phyloP scores from a whole-genome alignment of 2,888 invertebrate genomes.

The Pachymerium ferrugineum region DNA sequence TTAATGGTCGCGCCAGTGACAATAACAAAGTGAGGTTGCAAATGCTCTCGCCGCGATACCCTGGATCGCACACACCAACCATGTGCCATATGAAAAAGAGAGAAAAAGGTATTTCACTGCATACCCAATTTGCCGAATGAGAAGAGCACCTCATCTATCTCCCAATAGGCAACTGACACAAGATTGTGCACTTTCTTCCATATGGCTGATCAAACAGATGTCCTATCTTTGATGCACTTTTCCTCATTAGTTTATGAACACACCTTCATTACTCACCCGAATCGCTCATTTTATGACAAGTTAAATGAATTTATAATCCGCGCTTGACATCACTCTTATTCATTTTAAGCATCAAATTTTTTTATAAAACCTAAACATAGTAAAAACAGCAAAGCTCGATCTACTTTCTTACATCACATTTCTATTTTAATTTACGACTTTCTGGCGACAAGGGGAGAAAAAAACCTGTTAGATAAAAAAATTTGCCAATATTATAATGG shows the following conservation, averaged over 20 bases:
- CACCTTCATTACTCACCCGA: constrained; percentile 20
- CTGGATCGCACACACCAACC: constrained; percentile 31
- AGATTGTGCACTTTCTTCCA: constrained; percentile 27
- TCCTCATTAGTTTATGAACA: constrained; percentile 16
- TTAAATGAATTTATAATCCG: constrained; percentile 5
- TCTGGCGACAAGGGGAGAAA: too few species aligned
- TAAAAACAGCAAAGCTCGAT: too few species aligned
- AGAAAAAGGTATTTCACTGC: constrained; percentile 33
- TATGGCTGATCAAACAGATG: constrained; percentile 27
- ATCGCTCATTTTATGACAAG: constrained; percentile 1
- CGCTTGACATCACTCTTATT: not conserved
- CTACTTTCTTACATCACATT: too few species aligned
- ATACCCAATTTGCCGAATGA: constrained; percentile 34
- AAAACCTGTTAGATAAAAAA: too few species aligned
- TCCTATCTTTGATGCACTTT: constrained; percentile 14
- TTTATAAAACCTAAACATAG: too few species aligned
- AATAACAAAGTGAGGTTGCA: constrained; percentile 34
- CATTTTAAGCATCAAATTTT: too few species aligned
- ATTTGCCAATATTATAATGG: not conserved
- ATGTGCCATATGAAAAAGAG: constrained; percentile 16
- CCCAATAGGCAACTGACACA: constrained; percentile 21
- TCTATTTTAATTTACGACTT: too few species aligned
- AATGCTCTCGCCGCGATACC: constrained; percentile 31
- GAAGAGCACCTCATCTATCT: constrained; percentile 27
- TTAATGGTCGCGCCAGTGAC: constrained; percentile 35